phyloP scores from a whole-genome alignment of 2,888 invertebrate species.

The Odontothrips loti region DNA sequence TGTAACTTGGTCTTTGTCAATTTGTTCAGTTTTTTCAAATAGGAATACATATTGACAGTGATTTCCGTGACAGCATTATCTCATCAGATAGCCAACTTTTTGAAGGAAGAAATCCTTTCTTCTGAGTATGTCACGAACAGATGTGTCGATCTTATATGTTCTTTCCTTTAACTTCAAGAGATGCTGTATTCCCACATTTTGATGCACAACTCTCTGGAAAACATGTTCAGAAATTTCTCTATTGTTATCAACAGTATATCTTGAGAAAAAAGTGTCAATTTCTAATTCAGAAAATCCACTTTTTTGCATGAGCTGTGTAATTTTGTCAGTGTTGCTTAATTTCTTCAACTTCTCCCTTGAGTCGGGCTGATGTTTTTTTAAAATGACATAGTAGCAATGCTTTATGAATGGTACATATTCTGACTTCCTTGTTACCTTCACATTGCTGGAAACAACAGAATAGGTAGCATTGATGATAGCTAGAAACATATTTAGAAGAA shows the following conservation, averaged over 20 bases:
- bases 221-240: not conserved
- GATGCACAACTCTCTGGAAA: constrained; percentile 7
- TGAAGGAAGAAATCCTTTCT: not conserved
- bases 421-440: not conserved
- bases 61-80: not conserved
- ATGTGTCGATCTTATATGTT: not conserved
- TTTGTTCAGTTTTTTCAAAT: too few species aligned
- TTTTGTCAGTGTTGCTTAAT: not conserved
- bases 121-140: not conserved
- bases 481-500: constrained; percentile 4
- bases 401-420: not conserved
- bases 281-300: constrained; percentile 12
- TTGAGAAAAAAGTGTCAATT: not conserved
- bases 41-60: too few species aligned
- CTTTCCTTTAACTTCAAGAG: not conserved
- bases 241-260: not conserved
- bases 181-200: not conserved
- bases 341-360: not conserved
- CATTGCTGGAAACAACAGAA: constrained; percentile 12
- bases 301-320: not conserved
- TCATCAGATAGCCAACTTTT: not conserved
- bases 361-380: not conserved
- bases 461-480: not conserved
- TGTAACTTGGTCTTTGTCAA: too few species aligned
- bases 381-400: not conserved